A percentile compares a stretch with the other conserved stretches of the same genome.
phyloP scores from a whole-genome alignment of 2,888 invertebrate genomes.

The Drosophila pullipes region DNA sequence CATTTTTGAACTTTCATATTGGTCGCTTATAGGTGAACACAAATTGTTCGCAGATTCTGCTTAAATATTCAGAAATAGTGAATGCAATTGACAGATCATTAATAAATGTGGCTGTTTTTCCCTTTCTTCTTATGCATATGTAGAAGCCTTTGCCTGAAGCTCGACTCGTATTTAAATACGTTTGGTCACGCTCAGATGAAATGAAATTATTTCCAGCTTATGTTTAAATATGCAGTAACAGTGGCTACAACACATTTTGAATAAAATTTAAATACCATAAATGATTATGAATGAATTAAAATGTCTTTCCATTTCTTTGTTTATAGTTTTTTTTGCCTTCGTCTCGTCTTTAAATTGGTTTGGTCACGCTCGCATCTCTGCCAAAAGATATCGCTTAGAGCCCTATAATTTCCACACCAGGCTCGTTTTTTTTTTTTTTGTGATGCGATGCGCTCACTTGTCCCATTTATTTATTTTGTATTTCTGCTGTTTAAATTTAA shows the following conservation, averaged over 20 bases:
- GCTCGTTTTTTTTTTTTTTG: conserved; percentile 1
- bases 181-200: conserved; percentile 7
- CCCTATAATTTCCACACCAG: conserved; percentile 64
- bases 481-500: conserved; percentile 79
- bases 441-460: conserved; percentile 67
- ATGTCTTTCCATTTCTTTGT: neutral
- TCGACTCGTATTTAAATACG: neutral
- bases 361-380: conserved; percentile 28
- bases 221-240: neutral
- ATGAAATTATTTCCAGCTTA: neutral
- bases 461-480: conserved; percentile 81
- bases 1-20: neutral
- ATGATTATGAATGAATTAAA: neutral
- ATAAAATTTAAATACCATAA: neutral
- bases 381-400: conserved; percentile 28
- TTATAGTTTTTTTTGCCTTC: neutral
- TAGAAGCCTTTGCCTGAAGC: neutral
- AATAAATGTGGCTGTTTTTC: neutral
- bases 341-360: neutral
- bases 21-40: neutral
- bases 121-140: neutral
- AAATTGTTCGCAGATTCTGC: neutral
- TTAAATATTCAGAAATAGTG: neutral
- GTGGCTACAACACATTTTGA: neutral
- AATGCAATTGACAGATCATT: neutral